A percentile compares a stretch with the other conserved stretches of the same genome.
These are phyloP conservation scores for Strongylocentrotus purpuratus DNA, from an alignment of 35 echinoderm and acorn worm species.

Conservation along the genomic window DNA sequence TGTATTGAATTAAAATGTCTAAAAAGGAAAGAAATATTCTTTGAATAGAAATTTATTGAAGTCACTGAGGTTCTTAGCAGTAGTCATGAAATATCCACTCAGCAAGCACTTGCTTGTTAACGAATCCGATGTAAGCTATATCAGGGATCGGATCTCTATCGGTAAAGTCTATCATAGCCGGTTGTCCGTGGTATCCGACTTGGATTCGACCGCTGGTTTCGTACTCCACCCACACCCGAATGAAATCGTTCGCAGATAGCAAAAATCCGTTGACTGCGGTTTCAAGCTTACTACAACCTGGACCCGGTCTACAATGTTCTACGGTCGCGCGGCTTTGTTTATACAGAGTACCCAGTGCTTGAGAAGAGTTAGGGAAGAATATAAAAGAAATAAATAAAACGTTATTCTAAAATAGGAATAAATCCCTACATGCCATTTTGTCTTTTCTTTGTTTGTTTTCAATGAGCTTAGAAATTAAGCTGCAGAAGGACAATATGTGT, in stretches of 20 bases:
- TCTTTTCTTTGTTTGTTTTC: too few species aligned
- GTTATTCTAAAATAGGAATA: too few species aligned
- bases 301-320: background rate
- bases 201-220: conserved; percentile 4
- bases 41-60: too few species aligned
- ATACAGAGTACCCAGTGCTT: background rate
- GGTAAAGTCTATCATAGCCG: background rate
- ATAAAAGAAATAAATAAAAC: too few species aligned
- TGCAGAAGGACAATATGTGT: too few species aligned
- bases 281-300: background rate
- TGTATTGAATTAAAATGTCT: too few species aligned
- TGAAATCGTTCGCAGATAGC: background rate
- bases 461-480: too few species aligned
- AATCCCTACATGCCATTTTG: too few species aligned
- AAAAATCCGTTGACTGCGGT: background rate
- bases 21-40: background rate
- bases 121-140: background rate
- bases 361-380: too few species aligned
- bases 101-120: background rate
- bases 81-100: conserved; percentile 30
- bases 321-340: background rate
- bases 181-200: background rate
- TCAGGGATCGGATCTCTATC: background rate
- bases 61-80: background rate
- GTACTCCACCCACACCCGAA: conserved; percentile 14